These are phyloP conservation scores for Balaeniceps rex DNA, from an alignment of 2,113 vertebrate genomes.

Conservation along the genomic window DNA sequence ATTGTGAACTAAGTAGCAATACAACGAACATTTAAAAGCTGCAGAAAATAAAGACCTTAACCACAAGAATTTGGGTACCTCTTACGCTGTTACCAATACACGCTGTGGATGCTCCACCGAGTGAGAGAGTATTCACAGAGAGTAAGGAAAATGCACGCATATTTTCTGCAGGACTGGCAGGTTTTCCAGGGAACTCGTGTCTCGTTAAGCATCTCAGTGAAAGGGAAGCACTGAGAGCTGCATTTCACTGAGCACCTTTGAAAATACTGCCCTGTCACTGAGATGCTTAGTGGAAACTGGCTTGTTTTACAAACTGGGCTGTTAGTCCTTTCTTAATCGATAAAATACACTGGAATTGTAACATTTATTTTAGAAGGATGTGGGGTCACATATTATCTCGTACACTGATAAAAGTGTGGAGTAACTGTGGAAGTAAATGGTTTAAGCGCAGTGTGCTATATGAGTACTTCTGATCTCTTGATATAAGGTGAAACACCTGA, in stretches of 20 bases:
- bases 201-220: background rate
- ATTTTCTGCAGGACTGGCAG: background rate
- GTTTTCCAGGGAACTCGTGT: background rate
- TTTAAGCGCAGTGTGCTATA: background rate
- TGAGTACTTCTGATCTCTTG: background rate
- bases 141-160: too few species aligned
- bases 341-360: background rate
- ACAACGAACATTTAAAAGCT: fast-evolving
- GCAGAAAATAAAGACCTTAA: background rate
- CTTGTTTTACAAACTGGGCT: background rate
- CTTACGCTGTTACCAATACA: fast-evolving
- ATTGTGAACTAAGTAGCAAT: background rate
- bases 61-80: background rate
- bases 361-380: background rate
- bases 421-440: background rate
- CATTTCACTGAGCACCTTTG: background rate
- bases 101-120: background rate
- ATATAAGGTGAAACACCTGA: background rate
- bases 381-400: background rate
- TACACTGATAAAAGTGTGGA: background rate
- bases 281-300: background rate
- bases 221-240: background rate
- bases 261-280: background rate
- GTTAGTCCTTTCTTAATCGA: background rate
- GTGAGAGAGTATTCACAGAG: background rate